Conservation (phyloP, 2,888 invertebrate species). For the Cordylochernes scorpioides region DNA sequence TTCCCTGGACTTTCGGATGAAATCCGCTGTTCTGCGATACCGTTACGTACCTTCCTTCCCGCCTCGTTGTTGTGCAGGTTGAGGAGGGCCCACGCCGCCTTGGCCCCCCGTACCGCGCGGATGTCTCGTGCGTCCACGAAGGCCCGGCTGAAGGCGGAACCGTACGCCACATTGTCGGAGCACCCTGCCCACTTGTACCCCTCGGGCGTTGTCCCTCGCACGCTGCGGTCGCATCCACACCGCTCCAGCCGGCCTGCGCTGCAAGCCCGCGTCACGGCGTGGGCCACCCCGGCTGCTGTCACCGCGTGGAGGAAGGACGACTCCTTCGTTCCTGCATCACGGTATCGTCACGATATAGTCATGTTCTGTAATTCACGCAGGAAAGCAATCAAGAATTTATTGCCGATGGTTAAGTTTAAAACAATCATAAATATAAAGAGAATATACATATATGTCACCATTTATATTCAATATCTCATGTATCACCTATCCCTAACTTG, state of each 20-base stretch:
- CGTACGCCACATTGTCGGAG: constrained; percentile 21
- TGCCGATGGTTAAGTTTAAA: no score
- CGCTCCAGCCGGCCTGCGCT: constrained; percentile 23
- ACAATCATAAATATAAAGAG: not conserved
- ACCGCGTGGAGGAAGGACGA: constrained; percentile 23
- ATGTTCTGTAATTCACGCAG: no score
- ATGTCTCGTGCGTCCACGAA: constrained; percentile 20
- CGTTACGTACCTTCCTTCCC: constrained; percentile 21
- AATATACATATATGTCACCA: not conserved
- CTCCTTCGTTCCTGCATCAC: constrained; percentile 20
- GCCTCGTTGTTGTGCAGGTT: constrained; percentile 25
- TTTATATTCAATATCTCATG: not conserved
- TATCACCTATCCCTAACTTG: constrained; percentile 22
- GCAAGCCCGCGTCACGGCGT: constrained; percentile 25
- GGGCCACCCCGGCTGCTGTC: constrained; percentile 22
- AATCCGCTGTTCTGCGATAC: no score
- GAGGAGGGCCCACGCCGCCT: constrained; percentile 19
- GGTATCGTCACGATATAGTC: not conserved
- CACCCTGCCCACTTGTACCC: constrained; percentile 23
- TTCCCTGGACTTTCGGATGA: no score
- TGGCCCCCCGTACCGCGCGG: constrained; percentile 12
- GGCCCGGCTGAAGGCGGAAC: constrained; percentile 19
- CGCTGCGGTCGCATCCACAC: constrained; percentile 25
- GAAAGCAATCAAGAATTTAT: no score
- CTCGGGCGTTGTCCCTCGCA: constrained; percentile 17